Base-by-base conservation (phyloP, 2,888 invertebrate species). In the Oxyteleia sp. region DNA sequence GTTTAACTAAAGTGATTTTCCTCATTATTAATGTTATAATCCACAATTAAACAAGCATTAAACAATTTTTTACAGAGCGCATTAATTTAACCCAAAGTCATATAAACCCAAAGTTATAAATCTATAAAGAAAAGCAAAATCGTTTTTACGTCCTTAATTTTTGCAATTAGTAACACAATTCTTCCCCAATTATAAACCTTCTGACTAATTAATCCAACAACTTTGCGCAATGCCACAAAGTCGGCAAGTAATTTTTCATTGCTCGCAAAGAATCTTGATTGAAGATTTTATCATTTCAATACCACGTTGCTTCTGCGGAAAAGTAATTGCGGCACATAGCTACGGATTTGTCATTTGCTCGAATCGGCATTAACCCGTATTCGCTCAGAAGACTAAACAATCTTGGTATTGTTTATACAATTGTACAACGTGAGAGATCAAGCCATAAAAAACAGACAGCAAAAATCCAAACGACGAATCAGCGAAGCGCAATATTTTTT, bases 351-450 rank as follows among this genome's bases (percentile, higher is more conserved):
- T 69, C 53, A 43, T 43, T 55, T 55, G 68, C 4, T 55, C 26
- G 45, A 32, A 45, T 57, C n/a, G 64, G 47, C 64, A 57, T 64
- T 64, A 75, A 75, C 64, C 55, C 8, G 57, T 57, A 55, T 75
- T 38, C 11, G 18, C 45, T n/a, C 47, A 23, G 23, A 57, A 75
- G 75, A 47, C 75, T 75, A 75, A 75, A 75, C 64, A 75, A 64
- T 63, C 53, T 26, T 16, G 53, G 26, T n/a, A 38, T 38, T 47
- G 47, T 75, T 75, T 75, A 43, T 64, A 32, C 75, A 75, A 75
- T 8, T 74, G 69, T 55, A 64, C 43, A 64, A 63, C 63, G 51
- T 51, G 41, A 72, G 51, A 61, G 61, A 41, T 61, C 72, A n/a
- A 13, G 15, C n/a, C 26, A 11, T 51, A 26, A 38, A 49, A 35